These are phyloP conservation scores for Echiichthys vipera DNA, from an alignment of 2,797 vertebrate species.

Conservation along the genomic window DNA sequence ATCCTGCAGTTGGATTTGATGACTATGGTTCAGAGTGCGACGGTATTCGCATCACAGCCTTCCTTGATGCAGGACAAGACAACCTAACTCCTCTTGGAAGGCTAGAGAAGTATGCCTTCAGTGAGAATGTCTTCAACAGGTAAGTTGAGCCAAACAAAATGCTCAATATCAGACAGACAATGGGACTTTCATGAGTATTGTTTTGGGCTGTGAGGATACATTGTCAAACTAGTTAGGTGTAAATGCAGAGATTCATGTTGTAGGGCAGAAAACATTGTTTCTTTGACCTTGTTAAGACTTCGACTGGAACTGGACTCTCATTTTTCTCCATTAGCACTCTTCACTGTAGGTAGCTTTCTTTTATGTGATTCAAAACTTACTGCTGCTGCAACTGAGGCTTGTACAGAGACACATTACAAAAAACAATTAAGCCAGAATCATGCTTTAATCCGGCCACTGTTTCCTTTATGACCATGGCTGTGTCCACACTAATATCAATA, in stretches of 20 bases:
- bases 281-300: background rate
- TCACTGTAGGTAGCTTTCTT: background rate
- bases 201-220: background rate
- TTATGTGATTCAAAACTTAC: background rate
- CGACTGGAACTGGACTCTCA: background rate
- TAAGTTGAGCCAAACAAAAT: slow-evolving; percentile 66
- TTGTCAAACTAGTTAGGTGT: background rate
- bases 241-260: background rate
- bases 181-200: background rate
- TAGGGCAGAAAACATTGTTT: background rate
- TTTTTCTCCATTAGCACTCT: background rate
- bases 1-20: slow-evolving; percentile 91
- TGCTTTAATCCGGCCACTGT: background rate
- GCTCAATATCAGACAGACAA: background rate
- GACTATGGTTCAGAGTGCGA: slow-evolving; percentile 92
- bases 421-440: background rate
- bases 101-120: slow-evolving; percentile 93
- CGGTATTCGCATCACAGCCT: slow-evolving; percentile 91
- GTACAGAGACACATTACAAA: background rate
- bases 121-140: slow-evolving; percentile 93
- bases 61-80: slow-evolving; percentile 91
- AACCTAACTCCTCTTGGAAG: slow-evolving; percentile 89
- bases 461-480: background rate
- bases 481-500: background rate
- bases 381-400: background rate